Evolutionary conservation across 92 coral and sea anemone species (phyloP), one percentile per base, ranked within the genome.

Genomic region (Zoanthus solanderi): DNA sequence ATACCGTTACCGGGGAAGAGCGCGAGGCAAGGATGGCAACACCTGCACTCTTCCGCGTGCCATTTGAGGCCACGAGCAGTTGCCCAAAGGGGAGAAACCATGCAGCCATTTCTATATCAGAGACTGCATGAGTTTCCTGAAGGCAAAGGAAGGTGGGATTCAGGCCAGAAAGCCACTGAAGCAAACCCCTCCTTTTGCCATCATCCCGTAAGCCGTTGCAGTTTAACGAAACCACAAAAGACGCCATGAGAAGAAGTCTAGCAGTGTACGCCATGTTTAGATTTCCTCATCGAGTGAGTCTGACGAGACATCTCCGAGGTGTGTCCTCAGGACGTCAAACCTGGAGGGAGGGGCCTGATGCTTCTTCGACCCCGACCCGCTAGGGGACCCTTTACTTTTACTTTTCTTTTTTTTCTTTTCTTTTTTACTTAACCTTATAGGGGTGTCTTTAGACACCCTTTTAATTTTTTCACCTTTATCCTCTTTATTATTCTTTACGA

Each of bases 111-210:
- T 71, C 76, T 5, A 12, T 7, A 32, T 71, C 76, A 30, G 76
- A 71, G 10, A 71, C 11, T 47, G 76, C 76, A 34, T 71, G 76
- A 2, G 76, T 71, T 13, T 71, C 76, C 76, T 71, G 76, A 34
- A 71, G 44, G 76, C 76, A 71, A 13, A 71, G 48, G 48, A 71
- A 30, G 42, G 76, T 23, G 76, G 76, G 76, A 5, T 32, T 71
- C 14, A 23, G 46, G 76, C 48, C 46, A 1, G 48, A 30, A 7
- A 71, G 76, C 76, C 76, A 71, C 76, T 71, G 76, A 32, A 71
- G 76, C 16, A 71, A 11, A 6, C 47, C 28, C 76, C 30, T 47
- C 76, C 76, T 30, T 16, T 71, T 71, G 47, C 76, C 44, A 0
- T 30, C 32, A 31, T 71, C 76, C 76, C 48, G 47, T 48, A 31